These are phyloP conservation scores for Lycaon pictus DNA, from an alignment of 2,113 vertebrate genomes.

Conservation along the genomic window DNA sequence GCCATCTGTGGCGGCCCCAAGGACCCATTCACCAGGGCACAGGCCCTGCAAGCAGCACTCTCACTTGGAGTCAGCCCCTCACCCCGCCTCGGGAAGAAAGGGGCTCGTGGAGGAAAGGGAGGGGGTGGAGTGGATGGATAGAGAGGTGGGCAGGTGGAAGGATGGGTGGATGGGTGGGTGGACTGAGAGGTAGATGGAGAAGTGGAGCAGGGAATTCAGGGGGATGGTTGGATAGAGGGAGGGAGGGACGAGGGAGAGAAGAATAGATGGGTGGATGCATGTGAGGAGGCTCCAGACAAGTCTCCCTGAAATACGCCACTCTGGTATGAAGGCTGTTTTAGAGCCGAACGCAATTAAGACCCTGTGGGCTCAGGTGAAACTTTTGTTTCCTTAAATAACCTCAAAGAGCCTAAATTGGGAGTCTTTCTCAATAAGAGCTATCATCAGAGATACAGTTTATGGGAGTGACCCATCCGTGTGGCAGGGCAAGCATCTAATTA, in stretches of 20 bases:
- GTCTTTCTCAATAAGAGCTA: not conserved
- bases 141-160: not conserved
- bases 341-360: not conserved
- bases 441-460: not conserved
- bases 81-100: not conserved
- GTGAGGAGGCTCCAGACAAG: not conserved
- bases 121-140: not conserved
- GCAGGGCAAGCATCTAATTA: not conserved
- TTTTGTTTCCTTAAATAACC: not conserved
- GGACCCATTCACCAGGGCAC: not conserved
- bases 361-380: not conserved
- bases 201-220: not conserved
- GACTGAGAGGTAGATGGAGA: not conserved
- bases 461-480: not conserved
- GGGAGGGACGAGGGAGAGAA: not conserved
- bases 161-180: not conserved
- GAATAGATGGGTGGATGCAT: not conserved
- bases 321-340: not conserved
- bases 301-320: not conserved
- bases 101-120: not conserved
- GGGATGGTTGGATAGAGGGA: not conserved
- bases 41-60: not conserved
- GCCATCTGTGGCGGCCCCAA: not conserved
- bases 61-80: not conserved
- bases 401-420: not conserved